phyloP scores from a whole-genome alignment of 2,888 invertebrate species.

The Dendrolimus pini region DNA sequence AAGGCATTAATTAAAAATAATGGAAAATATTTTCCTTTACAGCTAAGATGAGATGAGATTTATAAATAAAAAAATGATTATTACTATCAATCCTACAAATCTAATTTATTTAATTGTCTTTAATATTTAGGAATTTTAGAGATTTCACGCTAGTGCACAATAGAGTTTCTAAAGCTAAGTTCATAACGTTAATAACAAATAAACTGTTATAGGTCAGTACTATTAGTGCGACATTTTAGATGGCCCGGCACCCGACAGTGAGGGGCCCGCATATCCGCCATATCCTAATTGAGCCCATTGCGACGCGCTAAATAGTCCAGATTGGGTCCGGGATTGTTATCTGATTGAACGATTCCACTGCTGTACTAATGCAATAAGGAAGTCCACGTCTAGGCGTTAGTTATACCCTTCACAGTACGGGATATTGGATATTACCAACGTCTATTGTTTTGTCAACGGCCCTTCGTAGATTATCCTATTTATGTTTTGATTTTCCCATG shows the following conservation, averaged over 20 bases:
- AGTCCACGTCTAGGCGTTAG: conserved; percentile 47
- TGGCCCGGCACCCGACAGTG: conserved; percentile 32
- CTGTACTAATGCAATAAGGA: conserved; percentile 62
- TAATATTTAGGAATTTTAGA: too few relatives aligned
- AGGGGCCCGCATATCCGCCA: conserved; percentile 74
- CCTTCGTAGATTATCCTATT: neutral
- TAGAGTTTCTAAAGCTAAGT: too few relatives aligned
- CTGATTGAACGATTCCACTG: conserved; percentile 59
- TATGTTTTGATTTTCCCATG: conserved; percentile 5
- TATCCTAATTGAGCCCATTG: conserved; percentile 69
- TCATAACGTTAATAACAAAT: too few relatives aligned
- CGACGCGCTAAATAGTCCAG: conserved; percentile 72
- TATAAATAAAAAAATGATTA: too few relatives aligned
- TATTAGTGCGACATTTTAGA: conserved; percentile 27
- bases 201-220: too few relatives aligned
- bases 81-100: too few relatives aligned
- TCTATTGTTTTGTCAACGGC: conserved; percentile 17
- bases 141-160: too few relatives aligned
- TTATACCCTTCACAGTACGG: conserved; percentile 29
- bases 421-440: conserved; percentile 44
- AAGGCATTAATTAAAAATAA: too few relatives aligned
- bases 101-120: too few relatives aligned
- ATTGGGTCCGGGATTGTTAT: conserved; percentile 62
- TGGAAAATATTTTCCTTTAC: too few relatives aligned
- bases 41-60: too few relatives aligned